Evolutionary conservation across 2,888 invertebrate genomes (phyloP).

Genomic region (Clanis bilineata): DNA sequence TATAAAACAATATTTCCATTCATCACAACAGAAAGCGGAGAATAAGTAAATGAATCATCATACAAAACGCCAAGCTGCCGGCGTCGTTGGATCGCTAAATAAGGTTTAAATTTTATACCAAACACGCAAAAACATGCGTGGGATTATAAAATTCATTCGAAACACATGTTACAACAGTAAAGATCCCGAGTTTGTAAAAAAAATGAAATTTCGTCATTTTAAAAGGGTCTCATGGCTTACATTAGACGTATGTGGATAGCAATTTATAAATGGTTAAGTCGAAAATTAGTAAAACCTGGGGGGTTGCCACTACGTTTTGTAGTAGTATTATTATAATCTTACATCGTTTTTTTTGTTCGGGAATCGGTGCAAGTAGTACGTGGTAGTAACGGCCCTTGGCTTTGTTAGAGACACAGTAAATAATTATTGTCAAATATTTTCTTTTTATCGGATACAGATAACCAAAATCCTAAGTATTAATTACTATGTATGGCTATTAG

Average conservation of each 20-base stretch:
- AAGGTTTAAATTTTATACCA: neutral
- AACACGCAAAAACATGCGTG: neutral
- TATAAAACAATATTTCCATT: slow-evolving; percentile 6
- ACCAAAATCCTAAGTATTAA: too few relatives aligned
- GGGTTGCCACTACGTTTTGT: too few relatives aligned
- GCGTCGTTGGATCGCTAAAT: neutral
- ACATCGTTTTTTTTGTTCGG: too few relatives aligned
- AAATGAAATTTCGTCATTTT: neutral
- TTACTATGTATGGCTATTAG: neutral
- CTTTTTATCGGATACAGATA: too few relatives aligned
- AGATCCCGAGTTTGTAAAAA: neutral
- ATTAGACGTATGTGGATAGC: neutral
- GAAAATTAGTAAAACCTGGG: neutral
- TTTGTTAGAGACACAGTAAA: neutral
- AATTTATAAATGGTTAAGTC: neutral
- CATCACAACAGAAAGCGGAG: neutral
- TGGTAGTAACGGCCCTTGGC: too few relatives aligned
- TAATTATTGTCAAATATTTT: neutral
- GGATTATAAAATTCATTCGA: slow-evolving; percentile 6
- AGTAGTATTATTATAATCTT: too few relatives aligned
- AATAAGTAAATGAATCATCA: neutral
- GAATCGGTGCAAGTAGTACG: too few relatives aligned
- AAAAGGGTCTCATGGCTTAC: slow-evolving; percentile 2
- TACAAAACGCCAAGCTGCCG: neutral
- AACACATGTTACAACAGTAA: slow-evolving; percentile 7